Evolutionary conservation across 2,113 vertebrate species (phyloP).

Genomic region (Axis porcinus): DNA sequence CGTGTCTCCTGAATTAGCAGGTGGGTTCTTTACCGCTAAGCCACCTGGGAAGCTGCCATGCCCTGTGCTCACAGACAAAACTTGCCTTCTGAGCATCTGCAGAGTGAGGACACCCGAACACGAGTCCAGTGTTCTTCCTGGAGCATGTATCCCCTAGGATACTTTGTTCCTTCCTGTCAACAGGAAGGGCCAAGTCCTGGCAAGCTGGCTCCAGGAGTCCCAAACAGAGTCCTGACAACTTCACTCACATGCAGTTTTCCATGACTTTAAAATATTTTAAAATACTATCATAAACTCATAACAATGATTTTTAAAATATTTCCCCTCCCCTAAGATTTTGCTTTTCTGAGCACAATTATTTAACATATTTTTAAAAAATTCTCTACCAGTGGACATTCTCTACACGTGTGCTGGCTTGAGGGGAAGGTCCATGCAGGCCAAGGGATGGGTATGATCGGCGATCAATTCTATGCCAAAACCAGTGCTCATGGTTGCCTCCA

Average conservation of each 20-base stretch:
- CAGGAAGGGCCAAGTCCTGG: neutral
- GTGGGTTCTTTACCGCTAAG: neutral
- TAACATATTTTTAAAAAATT: neutral
- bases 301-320: neutral
- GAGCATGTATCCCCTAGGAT: no score
- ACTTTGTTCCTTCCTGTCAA: neutral
- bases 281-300: neutral
- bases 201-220: neutral
- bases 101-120: neutral
- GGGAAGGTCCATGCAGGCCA: neutral
- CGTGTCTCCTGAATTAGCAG: neutral
- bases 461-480: neutral
- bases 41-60: neutral
- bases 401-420: neutral
- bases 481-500: neutral
- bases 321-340: neutral
- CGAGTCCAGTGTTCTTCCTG: neutral
- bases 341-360: neutral
- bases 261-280: neutral
- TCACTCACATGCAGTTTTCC: neutral
- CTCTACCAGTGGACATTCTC: neutral
- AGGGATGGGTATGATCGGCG: neutral
- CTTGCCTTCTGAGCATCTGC: neutral
- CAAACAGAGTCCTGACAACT: neutral
- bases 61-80: neutral